Evolutionary conservation across 2,113 vertebrate species (phyloP), one percentile per base, ranked within the genome.

Genomic region (Rhinopithecus roxellana): DNA sequence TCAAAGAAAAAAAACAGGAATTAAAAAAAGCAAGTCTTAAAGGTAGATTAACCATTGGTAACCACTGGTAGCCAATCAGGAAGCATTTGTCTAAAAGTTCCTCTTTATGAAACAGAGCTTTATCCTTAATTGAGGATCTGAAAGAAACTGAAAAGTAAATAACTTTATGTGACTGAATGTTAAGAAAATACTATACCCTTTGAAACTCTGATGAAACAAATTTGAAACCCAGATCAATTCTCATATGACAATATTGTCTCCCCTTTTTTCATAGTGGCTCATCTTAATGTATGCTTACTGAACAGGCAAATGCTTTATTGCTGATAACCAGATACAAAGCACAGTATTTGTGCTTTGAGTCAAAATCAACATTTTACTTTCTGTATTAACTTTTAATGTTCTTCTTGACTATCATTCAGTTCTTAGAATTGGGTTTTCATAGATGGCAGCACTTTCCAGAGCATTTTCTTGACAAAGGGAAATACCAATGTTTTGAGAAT

Each of bases 391-490:
- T 93, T 82, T n/a, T 90, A 16, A 82, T 61, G 32, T 82, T 69
- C 57, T 93, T 86, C 18, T 86, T 78, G 27, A 78, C 32, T 50
- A 14, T 74, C 84, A 25, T 69, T 89, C 43, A 85, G 3, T 69
- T 87, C 14, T 89, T 35, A n/a, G 67, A 96, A 59, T 89, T 83
- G 20, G n/a, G 40, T 93, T 82, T 96, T 59, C 38, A 38, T 57
- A 78, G 50, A 23, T 57, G 55, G 55, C 3, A 14, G 32, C 81
- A 67, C 67, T 96, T 96, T 81, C 18, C 14, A 89, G 67, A 86
- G 20, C 16, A 57, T 92, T 95, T 94, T 88, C n/a, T 82, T 93
- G 17, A 88, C 67, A 72, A 80, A 81, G 72, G 52, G 50, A 94
- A 75, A 40, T 23, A 75, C 3, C 86, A 23, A 45, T 90, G n/a